Percentiles rank a stretch among this genome's conserved stretches.
These are phyloP conservation scores for Lichenostomus cassidix DNA, from an alignment of 2,113 vertebrate genomes.

Conservation along the genomic window DNA sequence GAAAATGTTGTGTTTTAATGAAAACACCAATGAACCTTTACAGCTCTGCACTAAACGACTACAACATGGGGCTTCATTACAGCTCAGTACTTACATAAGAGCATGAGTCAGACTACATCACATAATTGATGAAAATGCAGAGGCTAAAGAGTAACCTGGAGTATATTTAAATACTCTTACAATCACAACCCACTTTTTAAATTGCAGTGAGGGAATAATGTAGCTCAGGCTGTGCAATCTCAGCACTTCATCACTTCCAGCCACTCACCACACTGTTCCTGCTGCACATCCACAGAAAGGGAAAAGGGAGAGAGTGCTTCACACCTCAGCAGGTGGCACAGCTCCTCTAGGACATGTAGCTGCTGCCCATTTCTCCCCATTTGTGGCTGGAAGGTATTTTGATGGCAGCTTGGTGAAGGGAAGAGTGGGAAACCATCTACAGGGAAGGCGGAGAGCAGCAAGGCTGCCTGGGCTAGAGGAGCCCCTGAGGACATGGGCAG, in stretches of 20 bases:
- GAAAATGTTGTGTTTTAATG: not conserved
- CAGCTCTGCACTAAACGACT: not conserved
- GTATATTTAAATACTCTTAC: not conserved
- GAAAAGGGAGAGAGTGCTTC: not conserved
- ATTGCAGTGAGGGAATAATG: not conserved
- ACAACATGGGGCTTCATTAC: not conserved
- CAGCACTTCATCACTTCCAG: accelerated
- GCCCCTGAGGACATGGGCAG: not conserved
- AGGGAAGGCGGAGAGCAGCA: not conserved
- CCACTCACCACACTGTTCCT: not conserved
- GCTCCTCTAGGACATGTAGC: not conserved
- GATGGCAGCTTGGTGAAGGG: not conserved
- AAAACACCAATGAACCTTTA: not conserved
- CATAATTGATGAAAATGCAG: not conserved
- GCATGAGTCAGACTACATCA: not conserved
- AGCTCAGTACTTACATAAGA: not conserved
- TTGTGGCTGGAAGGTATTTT: not conserved
- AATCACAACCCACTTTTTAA: not conserved
- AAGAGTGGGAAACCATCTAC: not conserved
- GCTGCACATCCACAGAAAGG: not conserved
- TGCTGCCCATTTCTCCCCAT: not conserved
- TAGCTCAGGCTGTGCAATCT: not conserved
- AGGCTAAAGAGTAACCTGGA: not conserved
- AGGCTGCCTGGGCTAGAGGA: not conserved
- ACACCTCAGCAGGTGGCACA: not conserved